These are phyloP conservation scores for Verasper variegatus DNA, from an alignment of 2,113 vertebrate genomes.

Conservation along the genomic window DNA sequence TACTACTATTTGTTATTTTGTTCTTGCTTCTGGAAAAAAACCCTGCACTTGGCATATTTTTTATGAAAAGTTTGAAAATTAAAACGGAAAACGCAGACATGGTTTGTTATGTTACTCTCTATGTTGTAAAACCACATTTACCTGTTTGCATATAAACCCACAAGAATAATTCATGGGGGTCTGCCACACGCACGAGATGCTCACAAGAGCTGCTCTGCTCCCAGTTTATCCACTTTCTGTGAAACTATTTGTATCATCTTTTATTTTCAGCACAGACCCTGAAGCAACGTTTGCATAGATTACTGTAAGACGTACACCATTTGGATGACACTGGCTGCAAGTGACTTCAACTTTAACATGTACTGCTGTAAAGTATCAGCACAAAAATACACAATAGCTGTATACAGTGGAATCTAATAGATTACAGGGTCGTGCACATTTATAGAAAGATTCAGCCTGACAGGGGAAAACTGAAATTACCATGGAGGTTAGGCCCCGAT, in stretches of 20 bases:
- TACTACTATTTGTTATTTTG: not conserved
- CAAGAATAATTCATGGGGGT: slow-evolving; percentile 50
- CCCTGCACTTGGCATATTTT: too few relatives aligned
- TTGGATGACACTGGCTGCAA: not conserved
- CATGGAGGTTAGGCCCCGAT: slow-evolving; percentile 2
- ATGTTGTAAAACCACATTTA: too few relatives aligned
- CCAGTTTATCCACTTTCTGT: slow-evolving; percentile 12
- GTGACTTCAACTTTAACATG: not conserved
- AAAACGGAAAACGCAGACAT: too few relatives aligned
- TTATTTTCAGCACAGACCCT: not conserved
- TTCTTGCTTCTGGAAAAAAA: not conserved
- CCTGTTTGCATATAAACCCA: slow-evolving; percentile 10
- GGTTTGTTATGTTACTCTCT: too few relatives aligned
- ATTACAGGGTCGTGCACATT: slow-evolving; percentile 5
- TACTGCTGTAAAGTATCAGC: not conserved
- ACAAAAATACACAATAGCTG: not conserved
- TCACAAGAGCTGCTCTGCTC: slow-evolving; percentile 32
- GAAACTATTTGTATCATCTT: not conserved
- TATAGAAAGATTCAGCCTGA: slow-evolving; percentile 15
- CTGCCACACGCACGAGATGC: slow-evolving; percentile 18
- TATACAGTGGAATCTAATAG: not conserved
- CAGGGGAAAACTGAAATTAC: slow-evolving; percentile 3
- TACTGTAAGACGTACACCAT: not conserved
- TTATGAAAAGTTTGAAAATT: too few relatives aligned
- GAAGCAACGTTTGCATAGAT: not conserved